Base-by-base conservation (phyloP, 2,797 vertebrate species). In the Sebastes steindachneri region DNA sequence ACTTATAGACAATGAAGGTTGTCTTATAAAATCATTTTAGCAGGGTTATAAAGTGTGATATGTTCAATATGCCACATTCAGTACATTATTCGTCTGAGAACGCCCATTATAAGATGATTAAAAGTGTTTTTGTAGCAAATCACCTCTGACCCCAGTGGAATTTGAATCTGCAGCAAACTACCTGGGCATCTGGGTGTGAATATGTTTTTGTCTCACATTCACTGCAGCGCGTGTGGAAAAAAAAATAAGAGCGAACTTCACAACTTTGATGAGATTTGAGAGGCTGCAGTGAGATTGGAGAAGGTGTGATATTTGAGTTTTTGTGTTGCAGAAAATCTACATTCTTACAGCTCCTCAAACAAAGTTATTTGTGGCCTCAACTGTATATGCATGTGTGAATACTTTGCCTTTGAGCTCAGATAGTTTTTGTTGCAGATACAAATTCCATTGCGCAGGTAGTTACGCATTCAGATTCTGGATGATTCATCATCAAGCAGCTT, bases 221-320 rank as follows among this genome's bases (percentile, higher is more conserved):
- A 25, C 51, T n/a, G 35, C 19, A 1, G 31, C 14, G 11, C 21
- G 21, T 35, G 66, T 28, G 45, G 41, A 14, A 28, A 65, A 60
- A 51, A 71, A 65, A 71, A 69, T 1, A 4, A 54, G 28, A 54
- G 7, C 5, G 41, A 75, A 69, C 64, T 68, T 83, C 80, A 80
- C 84, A 89, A 67, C 55, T 82, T 81, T 55, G 5, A 19, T 10
- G 71, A 72, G 21, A 69, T 55, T 53, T 35, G 51, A 51, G 48
- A 79, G 57, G 55, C 62, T 68, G 28, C 23, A 58, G 35, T 54
- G 41, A 31, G 26, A 81, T 54, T 63, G 62, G 19, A 57, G 64
- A 83, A 35, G 35, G 68, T 80, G 21, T 17, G 31, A 69, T n/a
- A 60, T 14, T 31, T 25, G 35, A 57, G 67, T 53, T 71, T 54